Evolutionary conservation across 2,888 invertebrate species (phyloP).

Genomic region (Gryllus longicercus): DNA sequence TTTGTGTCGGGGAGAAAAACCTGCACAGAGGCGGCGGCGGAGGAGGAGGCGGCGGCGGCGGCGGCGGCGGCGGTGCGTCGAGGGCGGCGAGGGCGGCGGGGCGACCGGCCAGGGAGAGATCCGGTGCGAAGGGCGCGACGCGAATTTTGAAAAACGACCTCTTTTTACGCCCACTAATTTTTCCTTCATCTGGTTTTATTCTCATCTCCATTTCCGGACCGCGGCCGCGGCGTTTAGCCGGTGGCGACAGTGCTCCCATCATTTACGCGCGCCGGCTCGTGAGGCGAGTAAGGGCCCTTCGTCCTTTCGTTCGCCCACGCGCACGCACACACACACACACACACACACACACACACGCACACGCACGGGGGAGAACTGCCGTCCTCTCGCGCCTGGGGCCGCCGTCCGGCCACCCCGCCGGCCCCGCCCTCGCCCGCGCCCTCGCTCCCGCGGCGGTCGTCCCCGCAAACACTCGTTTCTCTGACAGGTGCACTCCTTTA

Average conservation of each 20-base stretch:
- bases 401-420: background rate
- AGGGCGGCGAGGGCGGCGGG: background rate
- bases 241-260: background rate
- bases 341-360: background rate
- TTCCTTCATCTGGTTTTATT: conserved; percentile 17
- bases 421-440: background rate
- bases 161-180: conserved; percentile 8
- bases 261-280: background rate
- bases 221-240: background rate
- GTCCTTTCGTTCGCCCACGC: background rate
- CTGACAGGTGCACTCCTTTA: conserved; percentile 32
- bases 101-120: background rate
- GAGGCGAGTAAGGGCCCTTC: background rate
- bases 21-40: background rate
- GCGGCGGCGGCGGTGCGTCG: background rate
- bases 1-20: conserved; percentile 6
- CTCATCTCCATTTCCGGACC: background rate
- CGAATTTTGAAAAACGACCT: background rate
- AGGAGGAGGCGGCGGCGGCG: background rate
- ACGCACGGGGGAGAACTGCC: background rate
- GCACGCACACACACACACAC: background rate
- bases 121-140: background rate
- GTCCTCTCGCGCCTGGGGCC: too few species aligned
- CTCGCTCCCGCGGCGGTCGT: background rate
- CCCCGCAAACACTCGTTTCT: conserved; percentile 11